Conservation (phyloP, 1,140 invertebrate genomes). For the Drosophila busckii region DNA sequence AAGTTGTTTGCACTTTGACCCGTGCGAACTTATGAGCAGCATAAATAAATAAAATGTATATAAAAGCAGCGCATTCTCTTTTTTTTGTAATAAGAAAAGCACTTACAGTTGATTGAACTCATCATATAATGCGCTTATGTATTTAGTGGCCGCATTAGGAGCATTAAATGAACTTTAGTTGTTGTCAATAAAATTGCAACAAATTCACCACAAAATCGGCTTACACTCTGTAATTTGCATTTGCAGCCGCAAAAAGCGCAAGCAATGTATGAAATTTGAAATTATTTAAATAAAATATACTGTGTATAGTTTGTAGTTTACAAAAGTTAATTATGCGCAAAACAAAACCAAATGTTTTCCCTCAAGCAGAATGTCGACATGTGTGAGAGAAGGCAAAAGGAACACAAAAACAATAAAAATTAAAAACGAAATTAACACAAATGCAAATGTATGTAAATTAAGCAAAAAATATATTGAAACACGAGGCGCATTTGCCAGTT, state of each 20-base stretch:
- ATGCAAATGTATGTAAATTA: conserved; percentile 33
- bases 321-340: conserved; percentile 47
- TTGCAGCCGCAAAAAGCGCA: neutral
- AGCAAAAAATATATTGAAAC: conserved; percentile 34
- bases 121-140: conserved; percentile 18
- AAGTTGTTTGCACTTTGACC: too few species aligned
- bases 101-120: conserved; percentile 18
- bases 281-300: neutral
- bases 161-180: conserved; percentile 3
- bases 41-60: too few species aligned
- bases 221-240: too few species aligned
- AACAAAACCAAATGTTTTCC: conserved; percentile 48
- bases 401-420: too few species aligned
- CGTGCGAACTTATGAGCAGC: too few species aligned
- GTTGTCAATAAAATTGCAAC: conserved; percentile 1
- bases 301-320: too few species aligned
- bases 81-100: neutral
- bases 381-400: too few species aligned
- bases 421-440: conserved; percentile 31
- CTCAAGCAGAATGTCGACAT: conserved; percentile 31
- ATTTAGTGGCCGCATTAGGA: neutral
- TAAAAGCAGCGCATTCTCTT: neutral
- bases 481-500: conserved; percentile 16
- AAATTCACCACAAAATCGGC: conserved; percentile 14
- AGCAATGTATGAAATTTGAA: neutral